Base-by-base conservation (phyloP, 2,888 invertebrate genomes). In the Lasioglossum morio region DNA sequence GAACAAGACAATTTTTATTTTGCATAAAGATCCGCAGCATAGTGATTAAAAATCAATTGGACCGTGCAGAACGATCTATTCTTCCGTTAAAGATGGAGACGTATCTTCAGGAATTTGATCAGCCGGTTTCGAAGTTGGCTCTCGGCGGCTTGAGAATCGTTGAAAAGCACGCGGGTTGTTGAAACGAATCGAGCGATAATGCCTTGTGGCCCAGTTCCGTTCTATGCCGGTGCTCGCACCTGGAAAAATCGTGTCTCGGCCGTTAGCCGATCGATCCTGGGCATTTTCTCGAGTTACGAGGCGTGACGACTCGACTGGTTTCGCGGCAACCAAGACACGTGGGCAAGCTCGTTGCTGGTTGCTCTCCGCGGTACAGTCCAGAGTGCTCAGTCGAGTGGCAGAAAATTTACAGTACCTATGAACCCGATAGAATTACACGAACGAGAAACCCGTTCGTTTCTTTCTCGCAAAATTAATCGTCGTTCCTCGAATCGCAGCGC, bases 181-280 rank as follows among this genome's bases (percentile, higher is more conserved):
- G n/a, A 27, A 87, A 72, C 75, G 53, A 72, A 79, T 70, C 69
- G 70, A 80, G 27, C 40, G 84, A 81, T 79, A 86, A 85, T 77
- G 75, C 80, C 40, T 37, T 40, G 34, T 81, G 88, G 75, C 88
- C 88, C 79, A 85, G 87, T 88, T 89, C 75, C 72, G 79, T 81
- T 70, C 66, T n/a, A 66, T 34, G 82, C 69, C 77, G 79, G 70
- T 80, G 85, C 77, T 74, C 73, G 72, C 72, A 79, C 57, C 79
- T 77, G 82, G 86, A 90, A 90, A 90, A 90, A 90, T 90, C 90
- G 83, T 88, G 90, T 88, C 88, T 86, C 88, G 90, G 89, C 89
- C 88, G 88, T 90, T 90, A 90, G 70, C 60, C 84, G 88, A 90
- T 90, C 88, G 90, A 90, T 90, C 83, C 85, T 73, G 66, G 75